Conservation (phyloP, 1,140 invertebrate genomes). For the Zaprionus gabonicus region DNA sequence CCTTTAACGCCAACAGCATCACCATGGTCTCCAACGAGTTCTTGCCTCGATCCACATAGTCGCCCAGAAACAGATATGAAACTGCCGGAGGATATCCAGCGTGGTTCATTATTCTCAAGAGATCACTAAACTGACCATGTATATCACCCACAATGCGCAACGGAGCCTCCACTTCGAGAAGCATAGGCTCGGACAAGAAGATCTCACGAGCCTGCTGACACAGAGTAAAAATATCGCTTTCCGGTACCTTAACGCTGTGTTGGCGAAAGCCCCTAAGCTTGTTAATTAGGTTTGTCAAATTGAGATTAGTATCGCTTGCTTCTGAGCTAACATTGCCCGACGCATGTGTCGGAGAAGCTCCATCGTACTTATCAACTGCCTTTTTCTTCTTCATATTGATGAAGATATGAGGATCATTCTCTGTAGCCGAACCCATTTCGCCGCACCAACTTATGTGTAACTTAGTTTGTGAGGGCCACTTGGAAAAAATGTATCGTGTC, state of each 20-base stretch:
- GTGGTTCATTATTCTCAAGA: conserved; percentile 98
- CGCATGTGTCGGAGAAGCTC: too few relatives aligned
- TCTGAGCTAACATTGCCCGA: too few relatives aligned
- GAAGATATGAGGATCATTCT: not conserved
- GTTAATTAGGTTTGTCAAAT: conserved; percentile 24
- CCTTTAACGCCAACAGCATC: conserved; percentile 96
- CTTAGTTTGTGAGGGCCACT: not conserved
- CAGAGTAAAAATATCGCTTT: conserved; percentile 25
- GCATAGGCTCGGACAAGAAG: conserved; percentile 98
- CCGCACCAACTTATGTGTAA: not conserved
- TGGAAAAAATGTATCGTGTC: not conserved
- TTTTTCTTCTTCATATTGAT: not conserved
- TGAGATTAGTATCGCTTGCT: not conserved
- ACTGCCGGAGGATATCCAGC: conserved; percentile 99
- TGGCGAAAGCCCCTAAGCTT: conserved; percentile 25
- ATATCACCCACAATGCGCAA: conserved; percentile 99
- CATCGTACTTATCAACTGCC: too few relatives aligned
- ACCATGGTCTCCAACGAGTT: conserved; percentile 95
- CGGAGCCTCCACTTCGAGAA: conserved; percentile 98
- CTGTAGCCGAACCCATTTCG: not conserved
- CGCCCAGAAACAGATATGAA: conserved; percentile 98
- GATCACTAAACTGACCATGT: conserved; percentile 98
- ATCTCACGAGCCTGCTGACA: conserved; percentile 96
- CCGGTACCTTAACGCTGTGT: conserved; percentile 21
- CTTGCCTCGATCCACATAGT: conserved; percentile 93